phyloP scores from a whole-genome alignment of 2,888 invertebrate species.

The Andrena bicolor region DNA sequence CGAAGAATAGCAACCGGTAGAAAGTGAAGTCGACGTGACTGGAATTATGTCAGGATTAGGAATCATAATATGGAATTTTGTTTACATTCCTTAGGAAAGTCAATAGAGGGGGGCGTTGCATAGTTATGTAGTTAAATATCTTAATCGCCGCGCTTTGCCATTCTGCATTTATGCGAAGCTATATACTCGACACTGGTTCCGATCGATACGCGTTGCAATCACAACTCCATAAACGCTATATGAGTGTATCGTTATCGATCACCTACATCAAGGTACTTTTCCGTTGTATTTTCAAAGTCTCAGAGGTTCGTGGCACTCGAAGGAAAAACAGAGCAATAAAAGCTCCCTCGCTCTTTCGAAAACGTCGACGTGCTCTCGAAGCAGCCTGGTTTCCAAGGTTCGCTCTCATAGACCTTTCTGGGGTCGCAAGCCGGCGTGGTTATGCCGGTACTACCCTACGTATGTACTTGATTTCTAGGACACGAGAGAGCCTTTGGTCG shows the following conservation, averaged over 20 bases:
- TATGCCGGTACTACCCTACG: slow-evolving; percentile 61
- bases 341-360: slow-evolving; percentile 15
- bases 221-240: slow-evolving; percentile 12
- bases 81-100: no score
- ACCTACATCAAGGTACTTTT: background rate
- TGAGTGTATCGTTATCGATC: slow-evolving; percentile 27
- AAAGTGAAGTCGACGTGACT: no score
- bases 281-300: slow-evolving; percentile 16
- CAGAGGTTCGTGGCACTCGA: background rate
- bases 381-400: slow-evolving; percentile 24
- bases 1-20: no score
- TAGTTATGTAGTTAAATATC: no score
- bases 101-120: no score
- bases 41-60: no score
- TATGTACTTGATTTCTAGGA: slow-evolving; percentile 56
- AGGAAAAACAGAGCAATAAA: slow-evolving; percentile 20
- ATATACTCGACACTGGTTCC: background rate
- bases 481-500: slow-evolving; percentile 58
- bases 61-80: no score
- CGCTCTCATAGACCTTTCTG: slow-evolving; percentile 14
- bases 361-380: slow-evolving; percentile 20
- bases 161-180: background rate
- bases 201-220: slow-evolving; percentile 23
- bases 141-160: background rate
- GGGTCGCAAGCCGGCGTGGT: slow-evolving; percentile 51